phyloP scores from a whole-genome alignment of 2,888 invertebrate species.

The Pristionchus japonicus region DNA sequence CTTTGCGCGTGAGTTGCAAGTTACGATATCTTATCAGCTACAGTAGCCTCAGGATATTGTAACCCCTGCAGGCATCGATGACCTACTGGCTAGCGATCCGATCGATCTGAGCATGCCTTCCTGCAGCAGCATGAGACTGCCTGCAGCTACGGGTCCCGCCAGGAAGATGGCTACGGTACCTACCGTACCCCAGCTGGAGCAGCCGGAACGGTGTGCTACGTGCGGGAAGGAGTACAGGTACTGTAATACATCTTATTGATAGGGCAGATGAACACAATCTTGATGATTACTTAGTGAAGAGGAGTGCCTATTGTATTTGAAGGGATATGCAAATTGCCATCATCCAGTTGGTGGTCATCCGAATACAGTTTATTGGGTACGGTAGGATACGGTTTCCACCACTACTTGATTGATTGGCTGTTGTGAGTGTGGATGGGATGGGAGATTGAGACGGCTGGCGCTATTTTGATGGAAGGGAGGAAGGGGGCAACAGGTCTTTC shows the following conservation, averaged over 20 bases:
- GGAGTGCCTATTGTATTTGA: too few species aligned
- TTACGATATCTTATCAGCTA: too few species aligned
- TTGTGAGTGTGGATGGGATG: not conserved
- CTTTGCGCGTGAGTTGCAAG: slow-evolving; percentile 13
- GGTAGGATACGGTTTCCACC: too few species aligned
- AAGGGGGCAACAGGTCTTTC: slow-evolving; percentile 36
- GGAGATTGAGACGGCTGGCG: not conserved
- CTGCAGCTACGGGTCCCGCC: not conserved
- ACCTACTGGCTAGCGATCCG: not conserved
- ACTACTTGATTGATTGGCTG: not conserved
- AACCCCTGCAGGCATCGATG: not conserved
- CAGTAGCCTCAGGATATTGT: not conserved
- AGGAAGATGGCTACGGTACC: too few species aligned
- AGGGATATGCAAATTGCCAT: too few species aligned
- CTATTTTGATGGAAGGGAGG: slow-evolving; percentile 38
- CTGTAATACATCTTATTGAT: not conserved
- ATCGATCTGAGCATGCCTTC: slow-evolving; percentile 7
- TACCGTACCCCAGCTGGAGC: not conserved
- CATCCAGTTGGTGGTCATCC: too few species aligned
- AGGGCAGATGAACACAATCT: not conserved
- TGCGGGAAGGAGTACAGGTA: slow-evolving; percentile 45
- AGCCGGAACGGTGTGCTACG: not conserved
- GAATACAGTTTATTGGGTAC: too few species aligned
- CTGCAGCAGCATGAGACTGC: not conserved
- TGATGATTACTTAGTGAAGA: too few species aligned